Evolutionary conservation across 2,113 vertebrate genomes (phyloP).

Genomic region (Notiomystis cincta): DNA sequence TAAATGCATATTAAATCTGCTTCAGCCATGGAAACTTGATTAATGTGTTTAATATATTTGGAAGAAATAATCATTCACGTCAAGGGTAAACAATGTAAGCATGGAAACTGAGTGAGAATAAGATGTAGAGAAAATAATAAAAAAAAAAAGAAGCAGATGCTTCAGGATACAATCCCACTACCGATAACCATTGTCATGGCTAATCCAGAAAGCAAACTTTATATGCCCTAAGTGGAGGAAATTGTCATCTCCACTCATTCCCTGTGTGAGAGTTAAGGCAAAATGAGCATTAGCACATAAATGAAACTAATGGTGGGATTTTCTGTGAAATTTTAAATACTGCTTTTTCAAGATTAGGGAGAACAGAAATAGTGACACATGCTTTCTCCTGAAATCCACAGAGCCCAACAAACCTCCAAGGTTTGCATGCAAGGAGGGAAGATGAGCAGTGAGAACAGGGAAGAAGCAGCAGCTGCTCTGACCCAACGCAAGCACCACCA

Average conservation of each 20-base stretch:
- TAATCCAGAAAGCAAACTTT: neutral
- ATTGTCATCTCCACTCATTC: neutral
- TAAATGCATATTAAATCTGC: neutral
- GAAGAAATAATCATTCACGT: neutral
- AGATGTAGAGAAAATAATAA: neutral
- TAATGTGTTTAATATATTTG: neutral
- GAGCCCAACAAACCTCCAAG: neutral
- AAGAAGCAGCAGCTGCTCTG: neutral
- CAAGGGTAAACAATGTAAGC: neutral
- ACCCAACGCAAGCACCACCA: neutral
- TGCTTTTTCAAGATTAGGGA: neutral
- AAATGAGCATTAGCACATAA: neutral
- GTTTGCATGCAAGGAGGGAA: neutral
- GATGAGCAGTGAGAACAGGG: neutral
- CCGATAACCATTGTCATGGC: neutral
- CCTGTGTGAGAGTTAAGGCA: neutral
- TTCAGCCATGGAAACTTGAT: neutral
- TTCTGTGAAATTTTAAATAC: neutral
- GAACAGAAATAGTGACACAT: neutral
- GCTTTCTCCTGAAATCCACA: neutral
- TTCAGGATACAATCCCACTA: neutral
- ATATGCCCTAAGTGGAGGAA: neutral
- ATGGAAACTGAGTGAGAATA: neutral
- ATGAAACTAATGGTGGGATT: neutral
- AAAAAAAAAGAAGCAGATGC: neutral